A percentile compares a stretch with the other conserved stretches of the same genome.
phyloP scores from a whole-genome alignment of 1,140 invertebrate species.

The Danaus melanippus region DNA sequence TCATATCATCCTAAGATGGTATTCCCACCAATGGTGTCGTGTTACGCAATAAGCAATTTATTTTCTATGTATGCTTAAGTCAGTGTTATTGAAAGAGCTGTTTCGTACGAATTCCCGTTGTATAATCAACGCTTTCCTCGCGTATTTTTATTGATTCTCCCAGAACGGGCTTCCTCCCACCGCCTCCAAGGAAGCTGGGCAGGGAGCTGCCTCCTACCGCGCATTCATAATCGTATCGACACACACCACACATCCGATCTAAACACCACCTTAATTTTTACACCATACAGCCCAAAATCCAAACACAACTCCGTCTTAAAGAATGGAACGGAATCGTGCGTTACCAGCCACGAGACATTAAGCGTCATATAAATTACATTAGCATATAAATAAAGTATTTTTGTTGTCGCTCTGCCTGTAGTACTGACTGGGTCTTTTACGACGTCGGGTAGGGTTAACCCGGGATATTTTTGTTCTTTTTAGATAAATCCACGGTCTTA shows the following conservation, averaged over 20 bases:
- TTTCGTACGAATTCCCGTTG: conserved; percentile 57
- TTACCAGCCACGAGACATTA: conserved; percentile 69
- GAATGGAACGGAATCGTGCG: conserved; percentile 66
- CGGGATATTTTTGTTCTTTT: conserved; percentile 63
- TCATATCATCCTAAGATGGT: background rate
- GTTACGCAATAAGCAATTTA: conserved; percentile 22
- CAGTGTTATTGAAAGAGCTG: conserved; percentile 50
- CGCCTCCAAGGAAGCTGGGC: conserved; percentile 54
- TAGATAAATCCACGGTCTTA: conserved; percentile 65
- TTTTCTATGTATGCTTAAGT: conserved; percentile 16
- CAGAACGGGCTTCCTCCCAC: conserved; percentile 39
- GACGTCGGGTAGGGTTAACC: conserved; percentile 54
- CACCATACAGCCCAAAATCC: conserved; percentile 35
- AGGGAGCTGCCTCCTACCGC: conserved; percentile 67
- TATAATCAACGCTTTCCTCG: conserved; percentile 69
- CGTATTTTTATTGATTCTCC: conserved; percentile 71
- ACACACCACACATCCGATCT: conserved; percentile 40
- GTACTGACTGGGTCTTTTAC: conserved; percentile 55
- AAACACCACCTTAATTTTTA: conserved; percentile 47
- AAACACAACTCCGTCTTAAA: conserved; percentile 30
- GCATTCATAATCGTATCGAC: conserved; percentile 70
- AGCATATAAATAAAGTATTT: conserved; percentile 73
- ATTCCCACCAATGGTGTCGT: conserved; percentile 17
- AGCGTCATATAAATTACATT: conserved; percentile 72
- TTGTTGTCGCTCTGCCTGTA: conserved; percentile 51